Percentiles rank a stretch among this genome's conserved stretches.
Evolutionary conservation across 2,797 vertebrate genomes (phyloP).

Genomic region (Sebastes itinus): DNA sequence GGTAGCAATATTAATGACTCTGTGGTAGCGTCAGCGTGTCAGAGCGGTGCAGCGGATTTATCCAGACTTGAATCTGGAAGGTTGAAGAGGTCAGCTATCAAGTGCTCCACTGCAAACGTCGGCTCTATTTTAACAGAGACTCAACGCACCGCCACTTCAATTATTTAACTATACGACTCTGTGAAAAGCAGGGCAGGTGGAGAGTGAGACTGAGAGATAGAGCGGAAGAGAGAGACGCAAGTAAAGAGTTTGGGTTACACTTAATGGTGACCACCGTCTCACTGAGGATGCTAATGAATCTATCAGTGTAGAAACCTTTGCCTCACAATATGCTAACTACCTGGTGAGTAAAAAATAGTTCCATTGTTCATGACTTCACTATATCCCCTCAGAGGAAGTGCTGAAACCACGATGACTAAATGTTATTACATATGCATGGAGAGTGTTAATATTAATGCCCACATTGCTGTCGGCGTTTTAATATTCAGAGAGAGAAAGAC

Average conservation of each 20-base stretch:
- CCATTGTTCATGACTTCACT: slow-evolving; percentile 29
- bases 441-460: slow-evolving; percentile 71
- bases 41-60: slow-evolving; percentile 42
- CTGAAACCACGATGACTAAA: slow-evolving; percentile 60
- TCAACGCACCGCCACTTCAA: slow-evolving; percentile 52
- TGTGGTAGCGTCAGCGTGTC: slow-evolving; percentile 21
- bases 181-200: slow-evolving; percentile 53
- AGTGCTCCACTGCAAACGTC: slow-evolving; percentile 56
- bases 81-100: slow-evolving; percentile 66
- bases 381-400: slow-evolving; percentile 35
- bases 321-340: not conserved
- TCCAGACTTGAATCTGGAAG: slow-evolving; percentile 56
- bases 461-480: slow-evolving; percentile 62
- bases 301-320: not conserved
- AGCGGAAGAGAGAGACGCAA: not conserved
- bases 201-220: not conserved
- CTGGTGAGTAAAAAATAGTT: slow-evolving; percentile 4
- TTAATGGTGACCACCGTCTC: slow-evolving; percentile 4
- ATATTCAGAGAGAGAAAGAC: slow-evolving; percentile 58
- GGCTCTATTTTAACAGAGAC: slow-evolving; percentile 60
- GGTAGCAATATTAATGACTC: slow-evolving; percentile 55
- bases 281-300: not conserved
- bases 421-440: slow-evolving; percentile 65
- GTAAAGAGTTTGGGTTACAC: slow-evolving; percentile 7
- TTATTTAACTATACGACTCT: slow-evolving; percentile 59